phyloP scores from a whole-genome alignment of 2,113 vertebrate species.

The Menura novaehollandiae region DNA sequence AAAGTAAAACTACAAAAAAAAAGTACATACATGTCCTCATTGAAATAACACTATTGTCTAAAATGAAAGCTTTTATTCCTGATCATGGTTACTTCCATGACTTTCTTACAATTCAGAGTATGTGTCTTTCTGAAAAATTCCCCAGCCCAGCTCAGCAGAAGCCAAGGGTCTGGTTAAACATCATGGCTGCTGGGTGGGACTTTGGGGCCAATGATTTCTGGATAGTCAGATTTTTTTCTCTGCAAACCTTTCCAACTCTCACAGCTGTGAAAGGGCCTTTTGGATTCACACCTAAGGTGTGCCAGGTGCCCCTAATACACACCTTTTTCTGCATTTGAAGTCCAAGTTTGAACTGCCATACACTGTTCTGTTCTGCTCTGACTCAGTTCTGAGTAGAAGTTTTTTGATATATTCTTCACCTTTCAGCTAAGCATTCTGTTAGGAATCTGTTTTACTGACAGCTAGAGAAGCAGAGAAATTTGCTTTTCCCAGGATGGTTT shows the following conservation, averaged over 20 bases:
- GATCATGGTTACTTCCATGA: neutral
- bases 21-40: neutral
- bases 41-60: neutral
- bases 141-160: neutral
- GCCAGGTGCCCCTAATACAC: neutral
- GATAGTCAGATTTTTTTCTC: neutral
- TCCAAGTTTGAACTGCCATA: rapidly evolving
- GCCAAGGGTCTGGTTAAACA: neutral
- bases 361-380: neutral
- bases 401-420: neutral
- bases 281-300: neutral
- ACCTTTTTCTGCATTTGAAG: neutral
- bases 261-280: neutral
- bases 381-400: neutral
- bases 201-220: neutral
- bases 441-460: neutral
- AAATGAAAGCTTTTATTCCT: neutral
- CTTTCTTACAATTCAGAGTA: neutral
- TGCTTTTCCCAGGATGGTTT: neutral
- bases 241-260: neutral
- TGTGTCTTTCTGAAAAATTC: neutral
- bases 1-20: neutral
- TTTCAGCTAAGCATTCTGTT: neutral
- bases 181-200: neutral
- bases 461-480: neutral